Evolutionary conservation across 2,797 vertebrate genomes (phyloP).

Genomic region (Epinephelus malabaricus): DNA sequence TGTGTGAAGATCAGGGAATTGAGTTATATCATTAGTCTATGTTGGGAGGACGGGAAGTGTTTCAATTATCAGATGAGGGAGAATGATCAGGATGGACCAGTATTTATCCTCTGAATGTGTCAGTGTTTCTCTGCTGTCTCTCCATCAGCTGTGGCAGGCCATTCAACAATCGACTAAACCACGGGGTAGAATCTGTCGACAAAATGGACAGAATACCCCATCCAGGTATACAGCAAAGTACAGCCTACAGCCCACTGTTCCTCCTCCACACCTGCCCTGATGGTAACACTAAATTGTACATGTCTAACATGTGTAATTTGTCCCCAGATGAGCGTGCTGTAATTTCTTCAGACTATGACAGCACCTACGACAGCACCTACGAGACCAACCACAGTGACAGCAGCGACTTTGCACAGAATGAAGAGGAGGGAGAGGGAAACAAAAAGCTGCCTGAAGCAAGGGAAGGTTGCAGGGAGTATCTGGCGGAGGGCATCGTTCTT

Average conservation of each 20-base stretch:
- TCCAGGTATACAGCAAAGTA: slow-evolving; percentile 85
- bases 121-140: slow-evolving; percentile 41
- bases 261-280: too few species aligned
- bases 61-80: background rate
- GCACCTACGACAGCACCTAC: slow-evolving; percentile 86
- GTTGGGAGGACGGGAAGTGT: background rate
- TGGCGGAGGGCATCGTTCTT: slow-evolving; percentile 84
- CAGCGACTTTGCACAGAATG: slow-evolving; percentile 94
- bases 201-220: slow-evolving; percentile 85
- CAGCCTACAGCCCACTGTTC: background rate
- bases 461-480: slow-evolving; percentile 72
- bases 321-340: slow-evolving; percentile 89
- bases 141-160: slow-evolving; percentile 92
- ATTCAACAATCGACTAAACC: slow-evolving; percentile 85
- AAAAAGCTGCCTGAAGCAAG: slow-evolving; percentile 79
- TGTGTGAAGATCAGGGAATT: slow-evolving; percentile 42
- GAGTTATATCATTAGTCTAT: slow-evolving; percentile 58
- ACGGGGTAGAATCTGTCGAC: slow-evolving; percentile 84
- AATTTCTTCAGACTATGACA: slow-evolving; percentile 94
- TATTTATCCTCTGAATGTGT: slow-evolving; percentile 2
- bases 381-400: slow-evolving; percentile 98
- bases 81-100: too few species aligned
- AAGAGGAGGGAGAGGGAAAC: slow-evolving; percentile 89
- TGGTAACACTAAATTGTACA: background rate
- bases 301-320: slow-evolving; percentile 17